A percentile compares a stretch with the other conserved stretches of the same genome.
These are phyloP conservation scores for Hylomyscus alleni DNA, from an alignment of 2,797 vertebrate genomes.

Conservation along the genomic window DNA sequence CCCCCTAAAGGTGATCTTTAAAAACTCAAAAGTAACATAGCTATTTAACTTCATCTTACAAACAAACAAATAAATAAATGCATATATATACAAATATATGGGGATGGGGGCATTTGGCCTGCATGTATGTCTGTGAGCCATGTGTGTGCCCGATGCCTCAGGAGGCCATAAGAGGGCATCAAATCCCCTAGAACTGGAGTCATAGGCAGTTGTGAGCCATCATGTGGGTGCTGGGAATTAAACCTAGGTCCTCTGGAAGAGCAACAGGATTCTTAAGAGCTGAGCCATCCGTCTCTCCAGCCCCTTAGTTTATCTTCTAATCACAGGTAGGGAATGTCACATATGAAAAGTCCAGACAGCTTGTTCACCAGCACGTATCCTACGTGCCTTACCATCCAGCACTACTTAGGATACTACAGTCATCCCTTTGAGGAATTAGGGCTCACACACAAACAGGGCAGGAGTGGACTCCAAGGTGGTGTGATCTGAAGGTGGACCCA, in stretches of 20 bases:
- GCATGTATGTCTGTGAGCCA: not conserved
- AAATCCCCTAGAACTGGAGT: not conserved
- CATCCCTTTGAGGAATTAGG: not conserved
- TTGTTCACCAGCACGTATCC: not conserved
- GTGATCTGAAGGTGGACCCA: fast-evolving
- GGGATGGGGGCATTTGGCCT: not conserved
- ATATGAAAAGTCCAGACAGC: not conserved
- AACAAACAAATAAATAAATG: too few relatives aligned
- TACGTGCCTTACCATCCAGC: not conserved
- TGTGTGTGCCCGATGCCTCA: not conserved
- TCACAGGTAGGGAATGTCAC: not conserved
- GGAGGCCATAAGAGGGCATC: not conserved
- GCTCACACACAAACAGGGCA: not conserved
- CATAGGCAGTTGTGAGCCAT: not conserved
- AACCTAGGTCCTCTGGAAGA: not conserved
- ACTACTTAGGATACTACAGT: not conserved
- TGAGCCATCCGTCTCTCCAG: too few relatives aligned
- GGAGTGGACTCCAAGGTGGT: not conserved
- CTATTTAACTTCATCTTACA: not conserved
- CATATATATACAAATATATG: too few relatives aligned
- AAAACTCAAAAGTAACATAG: slow-evolving; percentile 6
- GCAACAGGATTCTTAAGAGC: not conserved
- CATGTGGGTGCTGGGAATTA: not conserved
- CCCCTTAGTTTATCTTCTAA: not conserved
- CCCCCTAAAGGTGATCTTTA: not conserved